These are phyloP conservation scores for Eudemis profundana DNA, from an alignment of 2,888 invertebrate species.

Conservation along the genomic window DNA sequence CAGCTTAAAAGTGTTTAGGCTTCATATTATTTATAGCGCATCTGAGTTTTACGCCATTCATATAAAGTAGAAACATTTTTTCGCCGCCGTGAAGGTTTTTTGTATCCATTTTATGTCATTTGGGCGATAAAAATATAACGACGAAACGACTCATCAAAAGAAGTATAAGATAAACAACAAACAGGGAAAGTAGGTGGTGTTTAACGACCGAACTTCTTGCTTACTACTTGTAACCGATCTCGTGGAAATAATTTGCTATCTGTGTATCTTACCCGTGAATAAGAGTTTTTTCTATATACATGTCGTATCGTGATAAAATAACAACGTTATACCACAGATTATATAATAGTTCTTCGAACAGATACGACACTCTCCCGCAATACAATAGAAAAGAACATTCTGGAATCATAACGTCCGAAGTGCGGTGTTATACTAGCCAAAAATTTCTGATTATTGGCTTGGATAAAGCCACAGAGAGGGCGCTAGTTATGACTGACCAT, in stretches of 20 bases:
- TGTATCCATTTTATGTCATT: conserved; percentile 22
- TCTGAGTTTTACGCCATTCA: neutral
- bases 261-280: conserved; percentile 10
- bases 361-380: no score
- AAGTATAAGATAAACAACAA: conserved; percentile 33
- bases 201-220: conserved; percentile 37
- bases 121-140: conserved; percentile 30
- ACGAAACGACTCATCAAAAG: conserved; percentile 35
- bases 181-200: conserved; percentile 30
- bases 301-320: neutral
- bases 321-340: neutral
- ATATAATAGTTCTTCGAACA: no score
- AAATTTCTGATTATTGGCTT: no score
- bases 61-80: conserved; percentile 3
- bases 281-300: neutral
- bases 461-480: no score
- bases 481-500: no score
- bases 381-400: no score
- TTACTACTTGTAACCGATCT: conserved; percentile 26
- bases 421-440: no score
- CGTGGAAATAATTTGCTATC: conserved; percentile 25
- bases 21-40: neutral
- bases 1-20: neutral
- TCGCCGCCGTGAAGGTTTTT: conserved; percentile 3
- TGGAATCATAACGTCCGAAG: no score